phyloP scores from a whole-genome alignment of 2,797 vertebrate genomes.

The Hyperoplus lanceolatus region DNA sequence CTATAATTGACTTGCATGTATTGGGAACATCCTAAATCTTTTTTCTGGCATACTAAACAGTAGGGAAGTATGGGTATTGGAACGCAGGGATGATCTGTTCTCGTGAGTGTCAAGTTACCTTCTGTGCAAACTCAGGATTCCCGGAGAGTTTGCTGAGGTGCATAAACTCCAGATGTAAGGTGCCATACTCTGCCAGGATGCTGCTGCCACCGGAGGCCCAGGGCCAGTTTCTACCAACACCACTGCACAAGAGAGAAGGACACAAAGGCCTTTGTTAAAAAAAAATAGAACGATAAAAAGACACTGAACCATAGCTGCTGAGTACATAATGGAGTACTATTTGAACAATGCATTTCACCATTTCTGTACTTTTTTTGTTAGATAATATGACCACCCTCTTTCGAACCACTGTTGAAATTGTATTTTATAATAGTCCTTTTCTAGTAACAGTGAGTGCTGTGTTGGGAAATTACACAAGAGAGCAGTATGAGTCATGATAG shows the following conservation, averaged over 20 bases:
- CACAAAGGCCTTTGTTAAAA: neutral
- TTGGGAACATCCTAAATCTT: too few species aligned
- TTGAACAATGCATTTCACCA: neutral
- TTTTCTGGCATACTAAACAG: too few species aligned
- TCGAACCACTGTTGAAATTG: neutral
- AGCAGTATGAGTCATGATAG: neutral
- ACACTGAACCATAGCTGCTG: neutral
- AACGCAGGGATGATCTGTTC: neutral
- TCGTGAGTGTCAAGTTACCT: constrained; percentile 82
- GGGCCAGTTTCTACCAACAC: constrained; percentile 97
- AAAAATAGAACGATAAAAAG: neutral
- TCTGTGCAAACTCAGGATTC: constrained; percentile 94
- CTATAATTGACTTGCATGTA: too few species aligned
- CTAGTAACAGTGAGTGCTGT: neutral
- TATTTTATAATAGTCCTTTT: neutral
- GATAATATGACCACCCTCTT: neutral
- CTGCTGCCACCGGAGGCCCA: constrained; percentile 99
- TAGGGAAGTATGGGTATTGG: too few species aligned
- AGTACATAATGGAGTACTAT: neutral
- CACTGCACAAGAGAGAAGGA: constrained; percentile 78
- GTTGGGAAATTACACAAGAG: neutral
- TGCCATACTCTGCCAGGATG: constrained; percentile 98
- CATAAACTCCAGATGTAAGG: constrained; percentile 96
- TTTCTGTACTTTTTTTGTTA: neutral
- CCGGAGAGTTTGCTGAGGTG: constrained; percentile 95